Percentiles rank a stretch among this genome's conserved stretches.
Evolutionary conservation across 2,113 vertebrate species (phyloP).

Genomic region (Petromus typicus): DNA sequence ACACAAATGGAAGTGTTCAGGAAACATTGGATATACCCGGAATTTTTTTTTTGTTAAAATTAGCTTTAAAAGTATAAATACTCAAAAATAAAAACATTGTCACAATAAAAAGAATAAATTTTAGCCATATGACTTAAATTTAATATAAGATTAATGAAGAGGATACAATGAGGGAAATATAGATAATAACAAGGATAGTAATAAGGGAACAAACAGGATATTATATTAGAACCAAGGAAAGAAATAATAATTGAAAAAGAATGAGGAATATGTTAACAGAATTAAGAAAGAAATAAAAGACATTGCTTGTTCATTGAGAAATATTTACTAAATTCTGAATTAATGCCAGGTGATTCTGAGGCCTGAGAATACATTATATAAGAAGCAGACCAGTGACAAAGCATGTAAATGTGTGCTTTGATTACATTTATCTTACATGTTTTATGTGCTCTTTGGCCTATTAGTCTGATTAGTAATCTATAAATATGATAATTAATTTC

Average conservation of each 20-base stretch:
- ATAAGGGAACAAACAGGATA: neutral
- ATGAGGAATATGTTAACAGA: neutral
- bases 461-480: neutral
- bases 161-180: neutral
- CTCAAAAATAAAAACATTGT: neutral
- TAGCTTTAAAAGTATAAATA: neutral
- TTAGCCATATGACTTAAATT: neutral
- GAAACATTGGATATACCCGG: neutral
- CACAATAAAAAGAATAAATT: neutral
- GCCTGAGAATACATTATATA: neutral
- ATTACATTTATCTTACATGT: neutral
- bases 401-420: neutral
- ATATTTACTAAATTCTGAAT: neutral
- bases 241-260: neutral
- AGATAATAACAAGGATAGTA: neutral
- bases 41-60: neutral
- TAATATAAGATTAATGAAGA: neutral
- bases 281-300: neutral
- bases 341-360: neutral
- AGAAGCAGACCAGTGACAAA: neutral
- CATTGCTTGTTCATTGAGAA: neutral
- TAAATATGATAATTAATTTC: neutral
- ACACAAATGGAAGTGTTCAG: neutral
- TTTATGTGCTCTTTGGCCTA: neutral
- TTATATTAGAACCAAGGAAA: neutral